Conservation (phyloP, 2,113 vertebrate species). For the Alligator mississippiensis region DNA sequence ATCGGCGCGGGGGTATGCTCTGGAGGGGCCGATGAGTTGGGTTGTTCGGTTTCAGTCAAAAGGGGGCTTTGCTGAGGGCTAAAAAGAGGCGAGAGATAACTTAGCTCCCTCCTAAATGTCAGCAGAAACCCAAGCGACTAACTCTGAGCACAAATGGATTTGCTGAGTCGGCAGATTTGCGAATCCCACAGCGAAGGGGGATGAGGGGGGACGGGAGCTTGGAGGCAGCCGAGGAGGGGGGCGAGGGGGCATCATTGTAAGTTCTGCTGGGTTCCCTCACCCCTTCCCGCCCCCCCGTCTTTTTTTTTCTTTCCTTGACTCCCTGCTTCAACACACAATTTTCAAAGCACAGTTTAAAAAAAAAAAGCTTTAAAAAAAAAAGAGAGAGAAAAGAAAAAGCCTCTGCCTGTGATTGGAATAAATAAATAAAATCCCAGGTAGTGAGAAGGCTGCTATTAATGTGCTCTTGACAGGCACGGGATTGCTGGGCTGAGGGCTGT, state of each 20-base stretch:
- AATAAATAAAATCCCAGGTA: constrained; percentile 58
- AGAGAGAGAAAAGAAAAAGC: not conserved
- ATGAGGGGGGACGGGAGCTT: not conserved
- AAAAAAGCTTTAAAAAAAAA: too few species aligned
- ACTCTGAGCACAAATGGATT: not conserved
- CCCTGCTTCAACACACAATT: not conserved
- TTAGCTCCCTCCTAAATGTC: constrained; percentile 12
- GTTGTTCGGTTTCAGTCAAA: not conserved
- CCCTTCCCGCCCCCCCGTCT: not conserved
- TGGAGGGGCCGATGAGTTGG: not conserved
- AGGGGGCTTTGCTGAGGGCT: not conserved
- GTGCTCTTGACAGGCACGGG: constrained; percentile 66
- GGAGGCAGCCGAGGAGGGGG: not conserved
- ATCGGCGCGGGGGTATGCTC: not conserved
- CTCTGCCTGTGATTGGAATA: constrained; percentile 52
- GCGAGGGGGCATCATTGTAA: not conserved
- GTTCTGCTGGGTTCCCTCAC: not conserved
- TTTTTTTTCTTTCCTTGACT: too few species aligned
- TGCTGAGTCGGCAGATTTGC: constrained; percentile 29
- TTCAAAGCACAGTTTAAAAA: not conserved
- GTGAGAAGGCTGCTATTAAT: constrained; percentile 57
- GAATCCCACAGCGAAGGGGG: not conserved
- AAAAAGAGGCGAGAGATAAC: not conserved
- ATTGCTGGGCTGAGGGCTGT: constrained; percentile 63
- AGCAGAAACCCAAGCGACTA: constrained; percentile 25